Conservation (phyloP, 2,797 vertebrate species). For the Sorex maritimensis region DNA sequence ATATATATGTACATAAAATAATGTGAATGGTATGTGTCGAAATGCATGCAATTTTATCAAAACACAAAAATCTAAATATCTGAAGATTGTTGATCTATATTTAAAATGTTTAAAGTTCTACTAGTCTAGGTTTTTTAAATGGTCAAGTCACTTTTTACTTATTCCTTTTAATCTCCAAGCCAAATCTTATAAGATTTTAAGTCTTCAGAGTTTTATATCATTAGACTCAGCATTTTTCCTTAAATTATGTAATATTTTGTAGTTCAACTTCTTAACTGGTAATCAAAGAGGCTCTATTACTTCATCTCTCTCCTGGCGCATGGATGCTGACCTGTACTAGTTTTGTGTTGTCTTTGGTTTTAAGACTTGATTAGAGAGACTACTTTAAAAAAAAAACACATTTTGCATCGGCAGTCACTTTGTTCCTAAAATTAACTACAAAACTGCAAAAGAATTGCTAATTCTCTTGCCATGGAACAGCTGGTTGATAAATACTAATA, state of each 20-base stretch:
- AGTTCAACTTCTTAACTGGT: constrained; percentile 86
- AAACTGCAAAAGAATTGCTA: constrained; percentile 76
- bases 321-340: constrained; percentile 74
- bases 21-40: background rate
- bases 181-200: constrained; percentile 29
- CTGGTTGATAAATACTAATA: constrained; percentile 70
- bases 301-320: constrained; percentile 71
- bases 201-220: constrained; percentile 76
- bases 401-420: constrained; percentile 54
- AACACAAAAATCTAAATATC: background rate
- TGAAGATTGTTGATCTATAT: background rate
- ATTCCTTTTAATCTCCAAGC: constrained; percentile 55
- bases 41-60: background rate
- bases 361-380: constrained; percentile 57
- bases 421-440: constrained; percentile 83
- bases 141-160: constrained; percentile 7
- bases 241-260: constrained; percentile 83
- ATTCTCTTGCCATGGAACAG: constrained; percentile 75
- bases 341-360: constrained; percentile 70
- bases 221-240: constrained; percentile 83
- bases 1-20: background rate
- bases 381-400: constrained; percentile 76
- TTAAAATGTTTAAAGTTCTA: constrained; percentile 19
- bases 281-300: constrained; percentile 80
- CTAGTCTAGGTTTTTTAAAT: constrained; percentile 68